Evolutionary conservation across 2,888 invertebrate species (phyloP), one percentile per base, ranked within the genome.

Genomic region (Alcis repandata): DNA sequence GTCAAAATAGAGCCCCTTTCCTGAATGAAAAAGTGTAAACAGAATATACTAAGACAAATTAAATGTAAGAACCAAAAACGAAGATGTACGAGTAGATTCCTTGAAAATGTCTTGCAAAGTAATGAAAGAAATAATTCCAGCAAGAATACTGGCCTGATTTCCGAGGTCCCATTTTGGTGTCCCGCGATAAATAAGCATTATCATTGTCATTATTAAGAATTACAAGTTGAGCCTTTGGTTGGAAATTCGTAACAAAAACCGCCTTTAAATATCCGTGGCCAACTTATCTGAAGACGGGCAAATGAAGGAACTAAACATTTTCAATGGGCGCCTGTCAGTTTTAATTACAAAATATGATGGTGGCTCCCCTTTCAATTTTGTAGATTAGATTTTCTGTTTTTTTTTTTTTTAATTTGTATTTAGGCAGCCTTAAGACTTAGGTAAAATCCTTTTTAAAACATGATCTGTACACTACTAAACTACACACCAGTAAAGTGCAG

Each of bases 151-250:
- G 8, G 10, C 2, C 15, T 13, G 41, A 15, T 41, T 9, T 51
- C 17, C 48, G 59, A 27, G 27, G 54, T 45, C 36, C 38, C 36
- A 58, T 48, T 41, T 20, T 38, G 38, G n/a, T 33, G 8, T 40
- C 11, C 36, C 20, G 15, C 53, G 15, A 59, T 59, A 59, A 59
- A 63, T 45, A 59, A 64, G 64, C 43, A 51, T 64, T 64, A 64
- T 59, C 59, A 33, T 41, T 19, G 54, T 20, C 59, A 15, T 64
- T 59, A 59, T 43, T 51, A 51, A 64, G 59, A 59, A 59, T 59
- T 56, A 64, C 64, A 64, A 54, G 59, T 43, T 40, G 19, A 41
- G 41, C 54, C 59, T n/a, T 15, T 13, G 17, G 19, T 15, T 13
- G 13, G 19, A 15, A 15, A 43, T 41, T 41, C 33, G 36, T n/a